Evolutionary conservation across 2,888 invertebrate genomes (phyloP).

Genomic region (Lordiphosa fenestrarum): DNA sequence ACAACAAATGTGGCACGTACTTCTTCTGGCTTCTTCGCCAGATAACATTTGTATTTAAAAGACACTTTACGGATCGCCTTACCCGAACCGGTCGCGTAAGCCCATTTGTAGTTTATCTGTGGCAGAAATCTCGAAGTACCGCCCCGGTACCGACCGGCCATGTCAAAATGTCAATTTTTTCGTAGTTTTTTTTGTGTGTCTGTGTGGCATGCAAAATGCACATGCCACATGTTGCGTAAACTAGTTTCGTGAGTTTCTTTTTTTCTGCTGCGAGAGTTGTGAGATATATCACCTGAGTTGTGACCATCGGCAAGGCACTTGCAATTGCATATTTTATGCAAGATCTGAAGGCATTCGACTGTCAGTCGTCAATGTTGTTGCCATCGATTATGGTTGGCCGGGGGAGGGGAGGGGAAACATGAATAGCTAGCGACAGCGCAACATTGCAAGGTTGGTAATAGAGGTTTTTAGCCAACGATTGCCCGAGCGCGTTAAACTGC

Average conservation of each 20-base stretch:
- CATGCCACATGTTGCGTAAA: conserved; percentile 73
- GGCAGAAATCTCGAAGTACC: conserved; percentile 67
- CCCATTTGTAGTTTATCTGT: conserved; percentile 66
- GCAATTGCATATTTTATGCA: conserved; percentile 52
- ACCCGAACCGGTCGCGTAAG: conserved; percentile 26
- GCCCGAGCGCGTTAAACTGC: too few species aligned
- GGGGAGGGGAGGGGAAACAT: conserved; percentile 29
- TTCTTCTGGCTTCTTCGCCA: conserved; percentile 22
- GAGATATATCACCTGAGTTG: conserved; percentile 67
- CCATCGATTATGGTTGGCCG: conserved; percentile 1
- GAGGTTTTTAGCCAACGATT: not conserved
- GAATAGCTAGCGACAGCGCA: conserved; percentile 44
- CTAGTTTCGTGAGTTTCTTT: conserved; percentile 50
- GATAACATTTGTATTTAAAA: conserved; percentile 71
- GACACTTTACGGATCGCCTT: conserved; percentile 55
- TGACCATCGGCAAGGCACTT: conserved; percentile 44
- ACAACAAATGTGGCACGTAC: conserved; percentile 62
- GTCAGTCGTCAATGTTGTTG: conserved; percentile 33
- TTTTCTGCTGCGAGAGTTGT: conserved; percentile 16
- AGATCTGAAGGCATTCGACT: conserved; percentile 36
- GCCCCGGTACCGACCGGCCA: conserved; percentile 39
- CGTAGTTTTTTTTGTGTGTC: conserved; percentile 20
- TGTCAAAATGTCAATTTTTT: conserved; percentile 72
- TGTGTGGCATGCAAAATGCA: conserved; percentile 68
- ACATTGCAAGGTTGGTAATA: conserved; percentile 8